Conservation (phyloP, 2,113 vertebrate genomes). For the Myotis davidii region DNA sequence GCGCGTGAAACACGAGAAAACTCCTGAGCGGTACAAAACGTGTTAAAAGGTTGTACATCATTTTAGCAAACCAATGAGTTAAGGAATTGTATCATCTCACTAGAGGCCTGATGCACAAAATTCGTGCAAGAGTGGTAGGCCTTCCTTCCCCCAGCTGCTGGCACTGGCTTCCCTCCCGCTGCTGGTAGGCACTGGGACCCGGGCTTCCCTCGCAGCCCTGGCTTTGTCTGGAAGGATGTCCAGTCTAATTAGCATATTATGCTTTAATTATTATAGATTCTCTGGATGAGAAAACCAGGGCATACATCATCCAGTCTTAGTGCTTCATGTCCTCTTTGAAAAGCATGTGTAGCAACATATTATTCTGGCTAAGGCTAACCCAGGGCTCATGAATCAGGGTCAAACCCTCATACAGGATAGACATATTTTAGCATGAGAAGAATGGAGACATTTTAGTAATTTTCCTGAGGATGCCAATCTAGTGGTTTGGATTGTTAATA, state of each 20-base stretch:
- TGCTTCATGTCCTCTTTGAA: neutral
- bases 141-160: no score
- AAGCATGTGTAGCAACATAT: neutral
- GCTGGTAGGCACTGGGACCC: no score
- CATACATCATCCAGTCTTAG: neutral
- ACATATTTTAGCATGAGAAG: constrained; percentile 7
- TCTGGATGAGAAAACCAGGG: neutral
- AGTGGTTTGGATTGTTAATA: neutral
- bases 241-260: no score
- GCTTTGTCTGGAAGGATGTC: no score
- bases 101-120: no score
- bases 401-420: neutral
- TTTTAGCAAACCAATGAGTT: neutral
- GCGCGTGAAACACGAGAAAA: no score
- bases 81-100: constrained; percentile 25
- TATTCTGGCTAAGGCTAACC: neutral
- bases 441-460: neutral
- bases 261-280: neutral
- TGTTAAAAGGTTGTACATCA: neutral
- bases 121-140: no score
- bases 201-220: no score
- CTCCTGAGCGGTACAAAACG: no score
- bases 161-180: no score
- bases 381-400: neutral
- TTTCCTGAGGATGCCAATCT: neutral